Conservation (phyloP, 2,113 vertebrate species). For the Elaphurus davidianus region DNA sequence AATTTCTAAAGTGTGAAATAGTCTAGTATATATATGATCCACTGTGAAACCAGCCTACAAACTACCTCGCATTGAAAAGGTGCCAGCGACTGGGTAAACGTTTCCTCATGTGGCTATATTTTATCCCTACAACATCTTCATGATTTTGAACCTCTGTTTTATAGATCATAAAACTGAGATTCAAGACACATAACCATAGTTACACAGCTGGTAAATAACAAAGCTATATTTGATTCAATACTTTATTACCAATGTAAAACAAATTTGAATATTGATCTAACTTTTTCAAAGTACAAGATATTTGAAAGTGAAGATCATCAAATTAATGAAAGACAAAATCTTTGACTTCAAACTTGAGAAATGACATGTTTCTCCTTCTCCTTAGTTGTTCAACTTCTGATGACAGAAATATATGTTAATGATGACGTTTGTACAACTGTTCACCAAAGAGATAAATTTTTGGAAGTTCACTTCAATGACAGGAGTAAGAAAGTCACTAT, state of each 20-base stretch:
- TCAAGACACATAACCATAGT: background rate
- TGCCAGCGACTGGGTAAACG: background rate
- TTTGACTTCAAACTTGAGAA: background rate
- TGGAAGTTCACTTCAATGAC: background rate
- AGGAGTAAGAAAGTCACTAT: background rate
- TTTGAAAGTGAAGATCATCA: background rate
- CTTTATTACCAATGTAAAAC: background rate
- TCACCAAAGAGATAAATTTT: background rate
- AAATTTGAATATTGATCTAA: background rate
- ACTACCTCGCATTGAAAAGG: background rate
- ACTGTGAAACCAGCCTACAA: background rate
- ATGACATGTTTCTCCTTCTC: background rate
- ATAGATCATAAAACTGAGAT: background rate
- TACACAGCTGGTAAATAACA: background rate
- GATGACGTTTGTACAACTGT: background rate
- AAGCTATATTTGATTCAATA: background rate
- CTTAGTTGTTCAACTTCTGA: background rate
- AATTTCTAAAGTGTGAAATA: background rate
- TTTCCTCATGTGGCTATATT: background rate
- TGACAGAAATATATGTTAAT: background rate
- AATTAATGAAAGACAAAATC: background rate
- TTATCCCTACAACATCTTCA: background rate
- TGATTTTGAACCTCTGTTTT: background rate
- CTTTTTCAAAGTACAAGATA: background rate
- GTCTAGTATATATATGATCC: background rate